Base-by-base conservation (phyloP, 2,888 invertebrate species). In the Eupithecia pulchellata region DNA sequence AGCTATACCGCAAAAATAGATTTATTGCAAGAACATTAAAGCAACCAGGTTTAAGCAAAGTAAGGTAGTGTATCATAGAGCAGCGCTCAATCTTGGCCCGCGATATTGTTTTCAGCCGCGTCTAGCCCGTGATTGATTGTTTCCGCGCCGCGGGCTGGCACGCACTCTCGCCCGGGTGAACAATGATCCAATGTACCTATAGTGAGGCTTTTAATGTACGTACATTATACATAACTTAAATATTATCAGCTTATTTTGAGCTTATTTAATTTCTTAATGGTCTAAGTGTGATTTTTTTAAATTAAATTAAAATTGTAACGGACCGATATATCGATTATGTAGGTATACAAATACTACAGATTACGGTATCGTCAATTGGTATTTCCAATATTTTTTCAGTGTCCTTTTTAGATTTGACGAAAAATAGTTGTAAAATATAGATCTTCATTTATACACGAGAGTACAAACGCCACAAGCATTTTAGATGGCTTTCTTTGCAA, bases 31-130 rank as follows among this genome's bases (percentile, higher is more conserved):
- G 57, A 57, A 6, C 27, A 14, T 5, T 17, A 57, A 57, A 57
- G 25, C 11, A 5, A 11, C 11, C 27, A 25, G 13, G 17, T 17
- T 57, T 29, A 29, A 57, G 57, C 14, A 57, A 27, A 29, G 57
- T 8, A 27, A 57, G 29, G 57, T 58, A 60, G 52, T 67, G 60
- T 71, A 71, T 52, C 47, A 73, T 34, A 73, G 66, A 72, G 70
- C 9, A 68, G 77, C 72, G 76, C 75, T 74, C 75, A 78, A 73
- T 80, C 80, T 80, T 76, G 71, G 70, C 77, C 64, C 72, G 75
- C 78, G 80, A 81, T 84, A 86, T 86, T 86, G 86, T 86, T 86
- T 86, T 82, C 81, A 81, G 81, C 76, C 78, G 80, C 67, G 79
- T 79, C 81, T 82, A 71, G 74, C 72, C 77, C 70, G 72, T 86